Evolutionary conservation across 2,888 invertebrate species (phyloP), one percentile per base, ranked within the genome.

Genomic region (Heliconius aoede): DNA sequence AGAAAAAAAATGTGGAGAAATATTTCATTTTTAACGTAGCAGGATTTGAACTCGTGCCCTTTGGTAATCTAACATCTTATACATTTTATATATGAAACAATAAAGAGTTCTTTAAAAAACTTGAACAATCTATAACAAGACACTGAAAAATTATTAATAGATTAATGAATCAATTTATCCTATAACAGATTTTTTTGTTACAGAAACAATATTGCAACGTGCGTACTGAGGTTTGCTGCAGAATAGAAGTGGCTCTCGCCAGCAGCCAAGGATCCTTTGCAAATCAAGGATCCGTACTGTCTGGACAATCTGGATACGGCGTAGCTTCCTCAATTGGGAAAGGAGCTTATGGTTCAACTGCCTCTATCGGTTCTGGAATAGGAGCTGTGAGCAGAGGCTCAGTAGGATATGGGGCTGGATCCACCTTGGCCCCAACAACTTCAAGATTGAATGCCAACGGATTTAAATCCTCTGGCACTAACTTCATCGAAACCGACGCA

Each of bases 121-220:
- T 18, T 1, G n/a, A n/a, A n/a, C n/a, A n/a, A n/a, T n/a, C n/a
- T n/a, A n/a, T n/a, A n/a, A n/a, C n/a, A n/a, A n/a, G n/a, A n/a
- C n/a, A n/a, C n/a, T n/a, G 7, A 1, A 55, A 55, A 55, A 21
- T 21, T 46, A 21, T 46, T 5, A 55, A 55, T 8, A n/a, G 9
- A n/a, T n/a, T 55, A 55, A 55, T n/a, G 55, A 55, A 55, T n/a
- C 18, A 18, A 32, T n/a, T n/a, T 64, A 15, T 36, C 4, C 24
- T 13, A 64, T 36, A 64, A 36, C n/a, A 30, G 1, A 46, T n/a
- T 51, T 71, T 28, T 77, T 77, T 77, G 74, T 91, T 88, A 83
- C 89, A 94, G 94, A 93, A 92, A 80, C 92, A 93, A 75, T 94
- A 92, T 86, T 95, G 95, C 90, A 93, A 91, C 83, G 84, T 87